Base-by-base conservation (phyloP, 2,113 vertebrate genomes). In the Coryphaenoides rupestris region DNA sequence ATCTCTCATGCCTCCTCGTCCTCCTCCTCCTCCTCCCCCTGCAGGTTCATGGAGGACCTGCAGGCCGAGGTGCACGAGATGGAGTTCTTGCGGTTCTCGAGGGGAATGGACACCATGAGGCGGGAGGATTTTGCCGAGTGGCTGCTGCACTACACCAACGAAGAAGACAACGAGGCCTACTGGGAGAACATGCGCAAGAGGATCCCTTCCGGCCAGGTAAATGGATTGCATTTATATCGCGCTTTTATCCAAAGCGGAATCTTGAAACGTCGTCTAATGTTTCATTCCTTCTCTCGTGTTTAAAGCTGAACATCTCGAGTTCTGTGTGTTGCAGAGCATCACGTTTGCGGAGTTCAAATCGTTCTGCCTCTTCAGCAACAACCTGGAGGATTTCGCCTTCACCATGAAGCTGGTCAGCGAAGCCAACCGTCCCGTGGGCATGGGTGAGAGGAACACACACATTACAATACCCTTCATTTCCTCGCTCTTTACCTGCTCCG, bases 61-160 rank as follows among this genome's bases (percentile, higher is more conserved):
- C 97, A 99, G 86, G 92, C 90, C 0, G 97, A 99, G 76, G 89
- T 98, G 21, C 96, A 98, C 79, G 95, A 98, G 89, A 96, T 98
- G 95, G 96, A 99, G 87, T 99, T 98, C 84, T 85, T 93, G 5
- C 93, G 93, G 80, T 99, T 99, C 84, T 98, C 96, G 16, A 98
- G 90, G 86, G 97, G 97, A 17, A 89, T 99, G 91, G 91, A 75
- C 49, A 94, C 93, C 74, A 98, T 99, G 95, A 90, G 95, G 12
- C 94, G 96, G 71, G 97, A 98, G 69, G 96, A 98, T 83, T 99
- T 99, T 84, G 95, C 93, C 0, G 94, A 94, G 13, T 98, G 97
- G 97, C 87, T 99, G 19, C 90, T 99, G 12, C 94, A 96, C 78
- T 99, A 95, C 88, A 98, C 96, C 24, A 92, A 96, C n/a, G 94